Base-by-base conservation (phyloP, 2,113 vertebrate species). In the Vulpes ferrilata region DNA sequence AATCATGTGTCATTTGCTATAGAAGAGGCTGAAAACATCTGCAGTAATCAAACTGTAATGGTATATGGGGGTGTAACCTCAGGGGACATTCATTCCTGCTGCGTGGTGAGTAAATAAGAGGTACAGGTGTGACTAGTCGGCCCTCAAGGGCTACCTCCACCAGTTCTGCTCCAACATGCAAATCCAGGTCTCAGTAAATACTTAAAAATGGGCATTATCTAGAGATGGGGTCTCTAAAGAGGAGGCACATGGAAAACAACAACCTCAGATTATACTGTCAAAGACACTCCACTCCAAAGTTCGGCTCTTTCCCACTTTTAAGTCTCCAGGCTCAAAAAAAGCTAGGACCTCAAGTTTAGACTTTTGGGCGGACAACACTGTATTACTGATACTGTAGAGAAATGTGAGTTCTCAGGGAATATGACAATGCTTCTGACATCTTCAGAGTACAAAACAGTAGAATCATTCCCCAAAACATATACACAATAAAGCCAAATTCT, bases 11-110 rank as follows among this genome's bases (percentile, higher is more conserved):
- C 30, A 13, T 62, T 90, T 87, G 59, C 13, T 27, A 82, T 7
- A 48, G 51, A 86, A 89, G 62, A 78, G 9, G 25, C 11, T 67
- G 7, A 51, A 57, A 88, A 78, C 27, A 85, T 4, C 11, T 25
- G 6, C 1, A 11, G 1, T 27, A 62, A 8, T 7, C 22, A 7
- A 16, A 11, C 7, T 55, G 11, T 38, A 43, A 1, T 43, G 48
- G 20, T 0, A 0, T 2, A 35, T 6, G 16, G 19, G 13, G 35
- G 0, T 22, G 5, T 57, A 48, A 32, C 2, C 10, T 73, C 12
- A 25, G 7, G 4, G 3, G 12, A 32, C 6, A 38, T 5, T 17
- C 35, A 88, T 53, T 65, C 32, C 7, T 53, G 30, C 20, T 16
- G 11, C 20, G 1, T 35, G 12, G 17, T 53, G 7, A 22, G 23